Evolutionary conservation across 2,888 invertebrate genomes (phyloP).

Genomic region (Tenodera sinensis): DNA sequence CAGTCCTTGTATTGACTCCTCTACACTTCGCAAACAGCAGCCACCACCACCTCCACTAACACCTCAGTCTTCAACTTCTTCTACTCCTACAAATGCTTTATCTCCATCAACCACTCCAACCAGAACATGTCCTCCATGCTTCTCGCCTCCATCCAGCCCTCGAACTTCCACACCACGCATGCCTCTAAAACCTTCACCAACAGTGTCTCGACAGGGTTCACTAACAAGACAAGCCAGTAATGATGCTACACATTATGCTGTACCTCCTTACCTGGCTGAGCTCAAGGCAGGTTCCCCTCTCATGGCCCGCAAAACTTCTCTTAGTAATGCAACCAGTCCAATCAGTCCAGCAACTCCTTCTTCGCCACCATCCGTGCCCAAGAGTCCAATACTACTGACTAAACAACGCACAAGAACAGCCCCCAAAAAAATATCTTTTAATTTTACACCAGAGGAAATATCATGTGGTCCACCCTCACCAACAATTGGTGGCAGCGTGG

Average conservation of each 20-base stretch:
- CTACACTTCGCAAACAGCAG: constrained; percentile 28
- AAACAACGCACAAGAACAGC: constrained; percentile 51
- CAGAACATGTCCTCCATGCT: constrained; percentile 40
- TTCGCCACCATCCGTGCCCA: constrained; percentile 48
- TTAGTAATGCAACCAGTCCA: constrained; percentile 3
- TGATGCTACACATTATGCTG: constrained; percentile 33
- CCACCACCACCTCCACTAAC: constrained; percentile 22
- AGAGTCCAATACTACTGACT: constrained; percentile 56
- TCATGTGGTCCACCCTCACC: constrained; percentile 20
- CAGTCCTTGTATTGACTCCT: constrained; percentile 28
- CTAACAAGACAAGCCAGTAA: constrained; percentile 40
- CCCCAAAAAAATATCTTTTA: constrained; percentile 62
- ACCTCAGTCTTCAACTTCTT: constrained; percentile 16
- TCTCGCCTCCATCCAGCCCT: constrained; percentile 41
- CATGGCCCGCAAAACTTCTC: constrained; percentile 21
- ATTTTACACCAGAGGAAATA: constrained; percentile 42
- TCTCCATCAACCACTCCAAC: constrained; percentile 43
- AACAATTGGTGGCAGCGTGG: constrained; percentile 31
- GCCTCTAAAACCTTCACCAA: constrained; percentile 31
- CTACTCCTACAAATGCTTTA: constrained; percentile 39
- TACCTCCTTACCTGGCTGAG: constrained; percentile 55
- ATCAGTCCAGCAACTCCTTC: constrained; percentile 38
- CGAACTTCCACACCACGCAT: constrained; percentile 31
- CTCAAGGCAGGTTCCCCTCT: constrained; percentile 48
- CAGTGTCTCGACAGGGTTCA: constrained; percentile 34